These are phyloP conservation scores for Ageneiosus marmoratus DNA, from an alignment of 2,113 vertebrate species.

Conservation along the genomic window DNA sequence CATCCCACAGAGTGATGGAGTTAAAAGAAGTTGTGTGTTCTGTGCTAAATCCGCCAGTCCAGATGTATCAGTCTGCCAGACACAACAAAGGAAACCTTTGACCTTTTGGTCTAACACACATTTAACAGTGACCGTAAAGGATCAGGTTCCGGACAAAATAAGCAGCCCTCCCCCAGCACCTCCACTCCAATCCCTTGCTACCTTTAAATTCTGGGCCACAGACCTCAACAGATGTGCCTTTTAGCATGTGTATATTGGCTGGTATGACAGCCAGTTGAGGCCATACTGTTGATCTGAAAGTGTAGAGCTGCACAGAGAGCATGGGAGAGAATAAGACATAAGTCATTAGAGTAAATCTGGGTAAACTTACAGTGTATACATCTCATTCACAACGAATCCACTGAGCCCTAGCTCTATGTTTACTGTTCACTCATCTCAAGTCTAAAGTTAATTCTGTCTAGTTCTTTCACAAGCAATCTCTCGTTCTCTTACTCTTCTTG, in stretches of 20 bases:
- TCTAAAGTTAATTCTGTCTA: neutral
- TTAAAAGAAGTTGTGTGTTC: slow-evolving; percentile 49
- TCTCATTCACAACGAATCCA: neutral
- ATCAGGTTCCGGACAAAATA: slow-evolving; percentile 66
- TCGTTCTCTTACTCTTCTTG: neutral
- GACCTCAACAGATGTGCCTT: slow-evolving; percentile 45
- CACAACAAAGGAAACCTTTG: slow-evolving; percentile 63
- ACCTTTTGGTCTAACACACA: slow-evolving; percentile 67
- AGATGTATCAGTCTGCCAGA: slow-evolving; percentile 65
- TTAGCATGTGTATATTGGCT: slow-evolving; percentile 11
- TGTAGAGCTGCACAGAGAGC: slow-evolving; percentile 7
- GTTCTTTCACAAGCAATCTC: neutral
- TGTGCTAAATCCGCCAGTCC: slow-evolving; percentile 61
- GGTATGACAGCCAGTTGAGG: slow-evolving; percentile 36
- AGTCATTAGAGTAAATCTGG: neutral
- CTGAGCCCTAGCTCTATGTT: neutral
- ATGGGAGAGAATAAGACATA: neutral
- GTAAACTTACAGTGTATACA: neutral
- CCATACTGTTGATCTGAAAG: slow-evolving; percentile 31
- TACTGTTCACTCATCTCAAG: neutral
- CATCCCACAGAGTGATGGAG: slow-evolving; percentile 45
- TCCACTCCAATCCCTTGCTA: slow-evolving; percentile 33
- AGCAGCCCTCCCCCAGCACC: slow-evolving; percentile 47
- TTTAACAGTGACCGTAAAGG: slow-evolving; percentile 67
- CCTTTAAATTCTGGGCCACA: slow-evolving; percentile 43